Conservation (phyloP, 1,140 invertebrate species). For the Eulimnadia texana region DNA sequence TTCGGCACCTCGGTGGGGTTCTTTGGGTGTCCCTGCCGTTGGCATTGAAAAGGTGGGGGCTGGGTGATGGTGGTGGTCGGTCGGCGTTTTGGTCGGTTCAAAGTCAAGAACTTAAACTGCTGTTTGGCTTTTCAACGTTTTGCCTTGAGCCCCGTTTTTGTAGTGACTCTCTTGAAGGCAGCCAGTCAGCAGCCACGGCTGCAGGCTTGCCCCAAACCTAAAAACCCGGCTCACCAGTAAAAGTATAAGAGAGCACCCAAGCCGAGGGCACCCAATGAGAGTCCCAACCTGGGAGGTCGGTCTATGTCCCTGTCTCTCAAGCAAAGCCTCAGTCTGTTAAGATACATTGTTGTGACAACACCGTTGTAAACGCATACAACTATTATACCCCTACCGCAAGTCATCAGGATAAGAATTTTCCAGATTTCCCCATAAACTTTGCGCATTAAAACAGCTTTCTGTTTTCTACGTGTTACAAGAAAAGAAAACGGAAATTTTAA, state of each 20-base stretch:
- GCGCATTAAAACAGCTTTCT: neutral
- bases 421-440: no score
- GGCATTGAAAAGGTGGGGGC: neutral
- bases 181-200: no score
- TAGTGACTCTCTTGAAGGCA: no score
- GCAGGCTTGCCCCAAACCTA: no score
- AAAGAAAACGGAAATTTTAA: neutral
- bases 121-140: neutral
- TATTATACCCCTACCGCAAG: neutral
- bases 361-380: neutral
- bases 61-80: neutral
- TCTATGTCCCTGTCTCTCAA: neutral
- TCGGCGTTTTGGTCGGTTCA: neutral
- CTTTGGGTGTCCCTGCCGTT: neutral
- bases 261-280: neutral
- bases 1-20: neutral
- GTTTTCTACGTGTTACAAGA: neutral
- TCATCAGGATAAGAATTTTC: neutral
- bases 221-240: neutral
- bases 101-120: neutral
- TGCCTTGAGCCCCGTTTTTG: neutral
- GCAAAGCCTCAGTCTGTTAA: slow-evolving; percentile 6
- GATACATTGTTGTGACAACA: slow-evolving; percentile 14
- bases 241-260: neutral
- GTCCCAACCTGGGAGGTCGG: slow-evolving; percentile 9